Percentiles rank a stretch among this genome's conserved stretches.
These are phyloP conservation scores for Chromis chromis DNA, from an alignment of 2,797 vertebrate species.

Conservation along the genomic window DNA sequence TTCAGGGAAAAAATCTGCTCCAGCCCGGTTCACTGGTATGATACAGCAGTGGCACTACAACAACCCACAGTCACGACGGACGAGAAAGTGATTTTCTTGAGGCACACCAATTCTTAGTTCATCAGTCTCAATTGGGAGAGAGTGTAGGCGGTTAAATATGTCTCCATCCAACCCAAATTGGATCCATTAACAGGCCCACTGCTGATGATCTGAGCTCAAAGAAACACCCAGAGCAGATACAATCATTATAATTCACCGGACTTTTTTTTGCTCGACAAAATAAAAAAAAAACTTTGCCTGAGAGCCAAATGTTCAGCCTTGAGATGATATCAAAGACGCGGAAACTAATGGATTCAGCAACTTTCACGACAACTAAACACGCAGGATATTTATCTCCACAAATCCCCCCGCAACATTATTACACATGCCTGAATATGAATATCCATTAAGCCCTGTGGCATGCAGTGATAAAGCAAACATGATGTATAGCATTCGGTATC, in stretches of 20 bases:
- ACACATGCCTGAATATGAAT: constrained; percentile 23
- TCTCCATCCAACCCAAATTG: constrained; percentile 51
- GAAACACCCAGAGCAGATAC: constrained; percentile 36
- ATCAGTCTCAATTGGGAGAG: constrained; percentile 40
- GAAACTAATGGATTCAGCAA: not conserved
- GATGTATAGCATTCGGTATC: constrained; percentile 3
- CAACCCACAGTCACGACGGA: not conserved
- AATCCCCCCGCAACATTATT: constrained; percentile 17
- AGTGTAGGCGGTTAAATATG: constrained; percentile 49
- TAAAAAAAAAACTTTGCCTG: not conserved
- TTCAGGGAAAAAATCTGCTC: not conserved
- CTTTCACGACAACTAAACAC: constrained; percentile 12
- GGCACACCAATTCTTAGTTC: constrained; percentile 15
- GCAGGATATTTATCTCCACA: constrained; percentile 6
- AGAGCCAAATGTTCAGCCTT: constrained; percentile 39
- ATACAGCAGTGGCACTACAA: not conserved
- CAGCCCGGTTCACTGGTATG: not conserved
- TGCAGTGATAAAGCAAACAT: constrained; percentile 24
- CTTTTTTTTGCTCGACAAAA: not conserved
- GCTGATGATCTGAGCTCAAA: constrained; percentile 33
- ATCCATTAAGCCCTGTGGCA: constrained; percentile 21
- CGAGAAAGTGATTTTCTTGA: constrained; percentile 26
- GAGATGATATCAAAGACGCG: constrained; percentile 29
- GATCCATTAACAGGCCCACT: constrained; percentile 44
- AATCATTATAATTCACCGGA: constrained; percentile 48